Evolutionary conservation across 2,888 invertebrate genomes (phyloP), one percentile per base, ranked within the genome.

Genomic region (Holacanthella duospinosa): DNA sequence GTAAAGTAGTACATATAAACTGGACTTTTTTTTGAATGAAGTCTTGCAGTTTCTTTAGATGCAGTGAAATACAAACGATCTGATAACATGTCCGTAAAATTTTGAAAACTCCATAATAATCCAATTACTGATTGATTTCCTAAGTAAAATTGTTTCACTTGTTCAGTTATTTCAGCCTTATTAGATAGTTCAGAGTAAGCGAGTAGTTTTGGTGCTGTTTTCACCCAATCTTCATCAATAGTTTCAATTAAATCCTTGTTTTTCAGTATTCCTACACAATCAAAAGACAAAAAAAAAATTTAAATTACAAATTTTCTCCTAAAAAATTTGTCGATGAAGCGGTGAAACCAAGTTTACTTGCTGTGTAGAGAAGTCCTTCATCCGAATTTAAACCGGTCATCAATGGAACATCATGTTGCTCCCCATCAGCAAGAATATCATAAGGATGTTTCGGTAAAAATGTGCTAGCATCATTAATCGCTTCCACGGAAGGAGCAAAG

Each of bases 51-150:
- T 54, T 70, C 68, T n/a, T 60, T 59, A 19, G 64, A 60, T 2
- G 70, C 62, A 26, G 66, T 66, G 29, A 69, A 67, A 62, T 71
- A 71, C 44, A 68, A 59, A 1, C 71, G 66, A 44, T 71, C 71
- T 0, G 70, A 67, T 25, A 71, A 65, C 26, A 64, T 43, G 29
- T 70, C 63, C 9, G 71, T 71, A 28, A 69, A 60, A 55, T 66
- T 65, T 12, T 43, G 19, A 61, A 70, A 69, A 6, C 65, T 55
- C 56, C 64, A 60, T 29, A 59, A 43, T 29, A 66, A 66, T 25
- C 66, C 64, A 19, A 69, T 6, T 29, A 65, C 29, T 1, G 59
- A 44, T 59, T 60, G 25, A 48, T 61, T n/a, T 1, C 64, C 63
- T 54, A 67, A 66, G 29, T 70, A 70, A 55, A 62, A 67, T 12